These are phyloP conservation scores for Trinectes maculatus DNA, from an alignment of 2,113 vertebrate species.

Conservation along the genomic window DNA sequence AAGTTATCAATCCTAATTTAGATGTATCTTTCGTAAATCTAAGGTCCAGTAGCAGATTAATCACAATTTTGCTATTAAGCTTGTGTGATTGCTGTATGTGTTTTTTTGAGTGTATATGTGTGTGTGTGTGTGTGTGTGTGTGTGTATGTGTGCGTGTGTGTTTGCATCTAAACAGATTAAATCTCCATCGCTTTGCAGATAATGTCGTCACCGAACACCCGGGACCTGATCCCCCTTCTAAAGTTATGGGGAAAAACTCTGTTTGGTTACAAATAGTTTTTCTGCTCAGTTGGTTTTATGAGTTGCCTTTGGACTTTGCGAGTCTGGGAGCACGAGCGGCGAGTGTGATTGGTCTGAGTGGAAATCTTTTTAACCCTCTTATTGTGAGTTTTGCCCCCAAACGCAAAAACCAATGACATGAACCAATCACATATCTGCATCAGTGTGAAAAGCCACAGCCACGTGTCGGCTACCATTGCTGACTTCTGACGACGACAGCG, in stretches of 20 bases:
- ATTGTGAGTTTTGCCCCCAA: slow-evolving; percentile 57
- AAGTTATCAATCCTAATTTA: too few species aligned
- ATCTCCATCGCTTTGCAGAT: too few species aligned
- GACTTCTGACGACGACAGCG: slow-evolving; percentile 46
- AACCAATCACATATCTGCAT: slow-evolving; percentile 55
- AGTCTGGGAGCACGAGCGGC: slow-evolving; percentile 33
- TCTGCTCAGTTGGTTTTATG: slow-evolving; percentile 76
- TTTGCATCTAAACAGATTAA: too few species aligned
- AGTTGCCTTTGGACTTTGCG: slow-evolving; percentile 66
- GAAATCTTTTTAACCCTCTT: slow-evolving; percentile 54
- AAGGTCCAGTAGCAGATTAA: too few species aligned
- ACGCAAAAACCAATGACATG: too few species aligned
- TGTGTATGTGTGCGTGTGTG: neutral
- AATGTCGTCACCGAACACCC: slow-evolving; percentile 34
- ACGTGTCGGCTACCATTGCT: slow-evolving; percentile 40
- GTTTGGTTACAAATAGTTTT: slow-evolving; percentile 67
- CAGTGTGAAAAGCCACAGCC: slow-evolving; percentile 56
- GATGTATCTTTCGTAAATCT: neutral
- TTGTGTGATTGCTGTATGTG: too few species aligned
- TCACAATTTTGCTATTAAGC: too few species aligned
- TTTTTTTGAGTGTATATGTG: neutral
- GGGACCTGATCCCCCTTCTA: slow-evolving; percentile 42
- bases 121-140: neutral
- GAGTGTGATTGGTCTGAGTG: slow-evolving; percentile 49
- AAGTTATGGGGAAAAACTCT: slow-evolving; percentile 37